Conservation (phyloP, 2,888 invertebrate genomes). For the Mamestra brassicae region DNA sequence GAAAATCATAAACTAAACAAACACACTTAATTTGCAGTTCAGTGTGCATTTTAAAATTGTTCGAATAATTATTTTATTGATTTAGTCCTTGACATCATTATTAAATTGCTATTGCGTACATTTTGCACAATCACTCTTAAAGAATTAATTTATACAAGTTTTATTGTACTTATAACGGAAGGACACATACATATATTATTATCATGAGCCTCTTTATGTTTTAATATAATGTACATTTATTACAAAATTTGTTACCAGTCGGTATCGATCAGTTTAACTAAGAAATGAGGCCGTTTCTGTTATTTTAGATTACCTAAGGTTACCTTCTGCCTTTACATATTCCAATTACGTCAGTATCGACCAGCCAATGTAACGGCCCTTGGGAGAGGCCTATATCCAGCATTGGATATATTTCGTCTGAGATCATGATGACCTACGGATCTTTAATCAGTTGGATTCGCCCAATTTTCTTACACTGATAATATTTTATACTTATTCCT, state of each 20-base stretch:
- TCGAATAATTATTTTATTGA: slow-evolving; percentile 21
- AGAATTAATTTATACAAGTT: slow-evolving; percentile 1
- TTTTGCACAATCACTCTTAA: slow-evolving; percentile 26
- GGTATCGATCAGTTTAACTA: no score
- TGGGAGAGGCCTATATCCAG: neutral
- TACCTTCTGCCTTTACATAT: no score
- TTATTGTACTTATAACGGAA: slow-evolving; percentile 3
- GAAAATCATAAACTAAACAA: no score
- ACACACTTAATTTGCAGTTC: neutral
- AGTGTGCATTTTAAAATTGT: neutral
- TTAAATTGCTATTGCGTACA: neutral
- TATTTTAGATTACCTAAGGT: no score
- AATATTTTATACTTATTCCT: neutral
- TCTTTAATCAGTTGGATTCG: neutral
- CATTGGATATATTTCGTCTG: neutral
- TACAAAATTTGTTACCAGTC: no score
- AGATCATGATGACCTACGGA: neutral
- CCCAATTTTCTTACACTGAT: neutral
- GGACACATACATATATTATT: neutral
- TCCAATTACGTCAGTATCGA: neutral
- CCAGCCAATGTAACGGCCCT: neutral
- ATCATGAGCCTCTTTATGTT: neutral
- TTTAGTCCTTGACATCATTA: slow-evolving; percentile 47
- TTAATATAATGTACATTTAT: neutral
- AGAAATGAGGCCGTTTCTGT: neutral